phyloP scores from a whole-genome alignment of 2,888 invertebrate genomes.

The Drosophila leonis region DNA sequence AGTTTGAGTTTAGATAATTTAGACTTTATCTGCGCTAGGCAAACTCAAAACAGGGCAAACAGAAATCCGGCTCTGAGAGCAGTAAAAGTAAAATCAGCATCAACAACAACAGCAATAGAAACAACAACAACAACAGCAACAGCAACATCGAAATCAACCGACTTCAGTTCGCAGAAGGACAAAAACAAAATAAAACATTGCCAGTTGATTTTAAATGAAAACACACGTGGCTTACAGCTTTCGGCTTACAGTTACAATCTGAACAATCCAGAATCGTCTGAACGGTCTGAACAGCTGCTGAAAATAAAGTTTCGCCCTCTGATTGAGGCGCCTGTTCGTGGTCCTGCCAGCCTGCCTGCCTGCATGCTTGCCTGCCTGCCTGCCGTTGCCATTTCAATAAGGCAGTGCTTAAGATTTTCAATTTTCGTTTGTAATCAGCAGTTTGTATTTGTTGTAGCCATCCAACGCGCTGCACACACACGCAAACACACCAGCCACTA shows the following conservation, averaged over 20 bases:
- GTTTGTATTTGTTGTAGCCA: conserved; percentile 46
- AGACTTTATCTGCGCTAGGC: conserved; percentile 61
- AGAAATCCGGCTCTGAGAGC: conserved; percentile 21
- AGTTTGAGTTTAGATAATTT: conserved; percentile 80
- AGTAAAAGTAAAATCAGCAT: conserved; percentile 20
- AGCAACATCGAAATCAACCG: neutral
- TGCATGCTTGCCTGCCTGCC: conserved; percentile 18
- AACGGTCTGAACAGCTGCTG: conserved; percentile 68
- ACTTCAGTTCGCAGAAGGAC: conserved; percentile 13
- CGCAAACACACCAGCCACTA: conserved; percentile 9
- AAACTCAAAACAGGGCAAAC: conserved; percentile 33
- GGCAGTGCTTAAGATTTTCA: conserved; percentile 76
- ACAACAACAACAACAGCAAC: neutral
- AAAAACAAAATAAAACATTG: conserved; percentile 60
- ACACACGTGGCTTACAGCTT: conserved; percentile 71
- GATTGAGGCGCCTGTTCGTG: conserved; percentile 35
- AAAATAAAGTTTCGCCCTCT: conserved; percentile 64
- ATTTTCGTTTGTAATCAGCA: conserved; percentile 79
- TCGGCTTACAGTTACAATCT: conserved; percentile 23
- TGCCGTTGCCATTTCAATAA: conserved; percentile 68
- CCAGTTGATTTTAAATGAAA: conserved; percentile 73
- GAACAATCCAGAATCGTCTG: conserved; percentile 41
- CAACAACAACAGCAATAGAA: conserved; percentile 1
- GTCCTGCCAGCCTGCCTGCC: conserved; percentile 21
- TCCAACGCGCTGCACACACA: conserved; percentile 18